phyloP scores from a whole-genome alignment of 2,797 vertebrate genomes.

The Hypotaenidia okinawae region DNA sequence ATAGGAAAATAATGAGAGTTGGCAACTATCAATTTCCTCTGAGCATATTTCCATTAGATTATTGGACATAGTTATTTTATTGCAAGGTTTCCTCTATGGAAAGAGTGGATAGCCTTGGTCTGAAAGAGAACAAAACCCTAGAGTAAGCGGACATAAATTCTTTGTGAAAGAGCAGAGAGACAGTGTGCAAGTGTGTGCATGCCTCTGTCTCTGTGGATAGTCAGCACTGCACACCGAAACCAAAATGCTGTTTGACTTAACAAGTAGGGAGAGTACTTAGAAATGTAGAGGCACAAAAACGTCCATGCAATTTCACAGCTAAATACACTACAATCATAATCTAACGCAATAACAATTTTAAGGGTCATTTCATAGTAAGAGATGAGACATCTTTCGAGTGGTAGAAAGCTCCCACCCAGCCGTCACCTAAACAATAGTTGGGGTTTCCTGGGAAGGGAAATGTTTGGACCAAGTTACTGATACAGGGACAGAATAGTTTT shows the following conservation, averaged over 20 bases:
- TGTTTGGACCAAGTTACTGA: neutral
- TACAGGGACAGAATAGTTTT: neutral
- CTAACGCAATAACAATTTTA: constrained; percentile 58
- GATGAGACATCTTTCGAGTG: neutral
- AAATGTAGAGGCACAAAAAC: constrained; percentile 23
- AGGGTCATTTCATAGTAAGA: constrained; percentile 55
- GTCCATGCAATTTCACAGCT: constrained; percentile 61
- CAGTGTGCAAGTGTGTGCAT: neutral
- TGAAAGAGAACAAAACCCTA: neutral
- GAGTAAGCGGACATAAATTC: neutral
- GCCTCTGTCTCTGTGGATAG: neutral
- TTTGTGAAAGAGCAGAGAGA: neutral
- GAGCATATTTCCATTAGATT: constrained; percentile 8
- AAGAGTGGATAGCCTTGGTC: neutral
- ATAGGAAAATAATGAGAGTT: constrained; percentile 22
- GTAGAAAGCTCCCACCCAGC: neutral
- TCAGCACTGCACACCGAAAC: neutral
- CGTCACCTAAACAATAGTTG: neutral
- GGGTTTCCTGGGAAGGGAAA: neutral
- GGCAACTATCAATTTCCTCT: constrained; percentile 25
- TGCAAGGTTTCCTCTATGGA: neutral
- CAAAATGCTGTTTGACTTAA: constrained; percentile 50
- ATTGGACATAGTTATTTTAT: constrained; percentile 17
- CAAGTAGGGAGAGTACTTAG: constrained; percentile 14
- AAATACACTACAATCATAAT: constrained; percentile 62